Conservation (phyloP, 2,797 vertebrate species). For the Siniperca obscura region DNA sequence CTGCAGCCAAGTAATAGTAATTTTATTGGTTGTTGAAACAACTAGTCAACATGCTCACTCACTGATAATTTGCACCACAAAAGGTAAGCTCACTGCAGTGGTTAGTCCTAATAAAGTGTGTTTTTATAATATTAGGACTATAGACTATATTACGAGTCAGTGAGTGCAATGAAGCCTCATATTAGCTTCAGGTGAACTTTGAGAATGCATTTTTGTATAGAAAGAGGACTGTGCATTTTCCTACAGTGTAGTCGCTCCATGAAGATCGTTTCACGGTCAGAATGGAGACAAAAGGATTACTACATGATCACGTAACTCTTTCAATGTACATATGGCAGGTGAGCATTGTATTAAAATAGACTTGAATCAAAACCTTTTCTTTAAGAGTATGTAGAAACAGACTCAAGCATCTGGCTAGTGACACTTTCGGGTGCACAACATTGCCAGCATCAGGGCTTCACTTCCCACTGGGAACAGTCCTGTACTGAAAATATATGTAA, state of each 20-base stretch:
- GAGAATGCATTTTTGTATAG: neutral
- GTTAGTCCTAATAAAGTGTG: neutral
- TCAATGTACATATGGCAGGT: neutral
- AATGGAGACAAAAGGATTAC: neutral
- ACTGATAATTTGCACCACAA: neutral
- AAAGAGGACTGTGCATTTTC: neutral
- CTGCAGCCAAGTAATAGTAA: neutral
- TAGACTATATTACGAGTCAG: neutral
- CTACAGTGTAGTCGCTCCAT: too few relatives aligned
- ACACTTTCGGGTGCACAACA: neutral
- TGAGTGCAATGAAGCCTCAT: neutral
- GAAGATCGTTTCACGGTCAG: neutral
- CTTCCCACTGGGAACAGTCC: slow-evolving; percentile 6
- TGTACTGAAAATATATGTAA: slow-evolving; percentile 40
- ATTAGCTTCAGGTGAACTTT: neutral
- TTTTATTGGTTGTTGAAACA: neutral
- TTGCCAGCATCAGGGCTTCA: slow-evolving; percentile 5
- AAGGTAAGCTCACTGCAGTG: neutral
- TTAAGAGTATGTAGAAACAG: neutral
- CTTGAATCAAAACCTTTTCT: neutral
- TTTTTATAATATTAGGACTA: neutral
- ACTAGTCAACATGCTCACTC: neutral
- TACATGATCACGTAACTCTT: neutral
- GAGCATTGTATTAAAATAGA: neutral
- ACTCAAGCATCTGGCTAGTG: neutral